These are phyloP conservation scores for Lycocerus yunnanus DNA, from an alignment of 2,888 invertebrate genomes.

Conservation along the genomic window DNA sequence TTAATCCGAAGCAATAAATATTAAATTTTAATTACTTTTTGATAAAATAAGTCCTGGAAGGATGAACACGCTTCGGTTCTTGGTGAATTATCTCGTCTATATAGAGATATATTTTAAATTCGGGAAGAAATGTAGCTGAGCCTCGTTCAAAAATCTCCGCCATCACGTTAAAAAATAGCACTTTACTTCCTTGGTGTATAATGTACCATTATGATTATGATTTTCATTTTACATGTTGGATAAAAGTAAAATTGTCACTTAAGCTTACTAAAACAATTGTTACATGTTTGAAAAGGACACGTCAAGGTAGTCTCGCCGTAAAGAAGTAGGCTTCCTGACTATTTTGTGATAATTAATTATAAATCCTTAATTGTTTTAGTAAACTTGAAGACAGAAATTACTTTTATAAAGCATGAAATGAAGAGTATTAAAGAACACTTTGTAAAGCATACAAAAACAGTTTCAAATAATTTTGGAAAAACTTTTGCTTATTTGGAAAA, in stretches of 20 bases:
- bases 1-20: too few relatives aligned
- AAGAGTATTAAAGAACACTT: not conserved
- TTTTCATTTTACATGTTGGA: not conserved
- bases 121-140: too few relatives aligned
- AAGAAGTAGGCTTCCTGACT: not conserved
- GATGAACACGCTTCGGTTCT: too few relatives aligned
- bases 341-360: not conserved
- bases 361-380: not conserved
- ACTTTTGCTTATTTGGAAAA: not conserved
- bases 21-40: too few relatives aligned
- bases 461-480: not conserved
- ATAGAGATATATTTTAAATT: too few relatives aligned
- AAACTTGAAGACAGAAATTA: not conserved
- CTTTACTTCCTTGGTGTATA: too few relatives aligned
- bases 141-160: too few relatives aligned
- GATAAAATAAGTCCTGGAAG: too few relatives aligned
- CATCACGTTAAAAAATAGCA: too few relatives aligned
- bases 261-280: not conserved
- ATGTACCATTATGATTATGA: too few relatives aligned
- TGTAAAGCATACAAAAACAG: not conserved
- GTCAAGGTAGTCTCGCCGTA: not conserved
- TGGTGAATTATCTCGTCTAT: too few relatives aligned
- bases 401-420: not conserved
- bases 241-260: not conserved
- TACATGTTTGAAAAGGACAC: not conserved